These are phyloP conservation scores for Antheraea yamamai DNA, from an alignment of 2,888 invertebrate genomes.

Conservation along the genomic window DNA sequence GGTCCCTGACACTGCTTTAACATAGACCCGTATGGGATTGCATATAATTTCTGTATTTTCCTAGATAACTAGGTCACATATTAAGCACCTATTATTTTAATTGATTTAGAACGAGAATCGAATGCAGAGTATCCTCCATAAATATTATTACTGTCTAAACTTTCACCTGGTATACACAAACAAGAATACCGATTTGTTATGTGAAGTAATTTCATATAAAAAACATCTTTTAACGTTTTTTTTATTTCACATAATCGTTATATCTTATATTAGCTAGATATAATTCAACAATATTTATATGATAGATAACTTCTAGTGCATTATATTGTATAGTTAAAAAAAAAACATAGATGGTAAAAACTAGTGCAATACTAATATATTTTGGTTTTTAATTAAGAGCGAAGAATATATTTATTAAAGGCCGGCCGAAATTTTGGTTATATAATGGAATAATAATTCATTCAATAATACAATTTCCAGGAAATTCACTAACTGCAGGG, in stretches of 20 bases:
- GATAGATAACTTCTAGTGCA: background rate
- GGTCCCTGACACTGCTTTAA: too few relatives aligned
- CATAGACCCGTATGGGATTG: too few relatives aligned
- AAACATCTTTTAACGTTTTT: background rate
- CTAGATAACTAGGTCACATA: too few relatives aligned
- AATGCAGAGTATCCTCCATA: too few relatives aligned
- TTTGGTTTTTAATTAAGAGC: background rate
- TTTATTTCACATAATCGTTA: background rate
- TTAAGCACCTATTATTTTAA: too few relatives aligned
- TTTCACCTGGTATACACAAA: background rate
- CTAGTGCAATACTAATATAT: background rate
- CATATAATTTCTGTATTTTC: too few relatives aligned
- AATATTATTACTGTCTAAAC: too few relatives aligned
- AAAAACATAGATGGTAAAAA: background rate
- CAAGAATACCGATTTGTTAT: background rate
- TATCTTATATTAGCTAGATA: background rate
- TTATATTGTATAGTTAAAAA: background rate
- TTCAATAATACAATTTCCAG: too few relatives aligned
- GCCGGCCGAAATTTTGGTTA: too few relatives aligned
- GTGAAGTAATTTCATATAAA: background rate
- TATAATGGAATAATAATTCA: too few relatives aligned
- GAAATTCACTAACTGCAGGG: background rate
- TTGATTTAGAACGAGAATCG: too few relatives aligned
- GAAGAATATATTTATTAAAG: background rate
- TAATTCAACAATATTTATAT: background rate